These are phyloP conservation scores for Tapirus indicus DNA, from an alignment of 2,797 vertebrate species.

Conservation along the genomic window DNA sequence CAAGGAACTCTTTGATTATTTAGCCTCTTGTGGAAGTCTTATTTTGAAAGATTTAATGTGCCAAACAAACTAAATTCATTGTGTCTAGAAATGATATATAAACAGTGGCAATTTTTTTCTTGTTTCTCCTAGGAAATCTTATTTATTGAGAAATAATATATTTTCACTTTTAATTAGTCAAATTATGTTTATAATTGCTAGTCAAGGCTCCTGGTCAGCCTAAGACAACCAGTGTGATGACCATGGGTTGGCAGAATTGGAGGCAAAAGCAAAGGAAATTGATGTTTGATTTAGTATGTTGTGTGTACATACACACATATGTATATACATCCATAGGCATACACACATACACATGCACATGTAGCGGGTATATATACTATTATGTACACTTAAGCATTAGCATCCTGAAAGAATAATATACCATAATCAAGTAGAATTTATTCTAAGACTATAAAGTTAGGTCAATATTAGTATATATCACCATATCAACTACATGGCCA, in stretches of 20 bases:
- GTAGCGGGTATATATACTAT: too few relatives aligned
- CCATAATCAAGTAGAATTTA: neutral
- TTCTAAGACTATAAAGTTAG: neutral
- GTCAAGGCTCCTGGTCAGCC: neutral
- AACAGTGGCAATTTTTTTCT: neutral
- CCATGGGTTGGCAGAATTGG: neutral
- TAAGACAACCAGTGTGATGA: neutral
- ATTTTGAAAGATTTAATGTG: neutral
- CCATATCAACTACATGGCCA: neutral
- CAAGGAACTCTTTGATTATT: neutral
- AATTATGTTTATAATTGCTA: neutral
- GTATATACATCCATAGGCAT: neutral
- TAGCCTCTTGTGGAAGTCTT: neutral
- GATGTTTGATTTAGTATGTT: neutral
- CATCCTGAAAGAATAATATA: neutral
- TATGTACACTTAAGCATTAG: neutral
- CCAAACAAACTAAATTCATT: neutral
- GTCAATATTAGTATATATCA: neutral
- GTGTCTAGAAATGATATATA: neutral
- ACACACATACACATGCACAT: neutral
- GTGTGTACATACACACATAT: neutral
- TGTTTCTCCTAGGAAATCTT: neutral
- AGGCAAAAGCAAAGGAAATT: neutral
- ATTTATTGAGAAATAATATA: neutral
- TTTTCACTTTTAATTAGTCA: neutral